These are phyloP conservation scores for Baronia brevicornis DNA, from an alignment of 2,888 invertebrate species.

Conservation along the genomic window DNA sequence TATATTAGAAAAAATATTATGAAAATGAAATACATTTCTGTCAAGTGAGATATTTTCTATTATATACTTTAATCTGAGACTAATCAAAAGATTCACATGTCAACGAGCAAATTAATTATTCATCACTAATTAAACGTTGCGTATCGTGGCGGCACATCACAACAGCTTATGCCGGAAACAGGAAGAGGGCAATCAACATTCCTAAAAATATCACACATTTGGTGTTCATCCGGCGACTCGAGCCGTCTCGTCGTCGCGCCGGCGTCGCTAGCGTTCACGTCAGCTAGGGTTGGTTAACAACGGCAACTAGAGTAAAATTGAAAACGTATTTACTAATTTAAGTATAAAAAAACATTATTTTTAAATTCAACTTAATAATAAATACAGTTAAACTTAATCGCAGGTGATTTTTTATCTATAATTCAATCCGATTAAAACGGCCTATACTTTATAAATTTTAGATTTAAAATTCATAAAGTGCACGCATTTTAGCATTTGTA, in stretches of 20 bases:
- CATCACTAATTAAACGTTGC: slow-evolving; percentile 63
- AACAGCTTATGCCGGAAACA: slow-evolving; percentile 64
- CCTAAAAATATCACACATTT: slow-evolving; percentile 75
- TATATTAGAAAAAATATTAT: too few species aligned
- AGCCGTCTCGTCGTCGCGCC: slow-evolving; percentile 19
- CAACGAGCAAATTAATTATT: slow-evolving; percentile 58
- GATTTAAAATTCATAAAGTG: too few species aligned
- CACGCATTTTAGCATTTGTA: too few species aligned
- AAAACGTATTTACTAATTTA: too few species aligned
- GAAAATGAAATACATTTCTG: too few species aligned
- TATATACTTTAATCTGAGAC: slow-evolving; percentile 18
- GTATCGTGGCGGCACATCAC: slow-evolving; percentile 56
- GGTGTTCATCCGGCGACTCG: slow-evolving; percentile 64
- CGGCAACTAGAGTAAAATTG: too few species aligned
- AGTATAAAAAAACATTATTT: too few species aligned
- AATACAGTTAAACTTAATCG: too few species aligned
- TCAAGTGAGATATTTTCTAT: slow-evolving; percentile 2
- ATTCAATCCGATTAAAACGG: too few species aligned
- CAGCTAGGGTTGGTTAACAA: slow-evolving; percentile 11
- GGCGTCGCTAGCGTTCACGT: slow-evolving; percentile 22
- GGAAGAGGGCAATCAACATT: slow-evolving; percentile 72
- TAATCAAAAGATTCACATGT: slow-evolving; percentile 39
- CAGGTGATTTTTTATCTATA: too few species aligned
- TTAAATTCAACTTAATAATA: too few species aligned
- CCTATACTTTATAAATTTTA: too few species aligned